Base-by-base conservation (phyloP, 2,113 vertebrate genomes). In the Chionomys nivalis region DNA sequence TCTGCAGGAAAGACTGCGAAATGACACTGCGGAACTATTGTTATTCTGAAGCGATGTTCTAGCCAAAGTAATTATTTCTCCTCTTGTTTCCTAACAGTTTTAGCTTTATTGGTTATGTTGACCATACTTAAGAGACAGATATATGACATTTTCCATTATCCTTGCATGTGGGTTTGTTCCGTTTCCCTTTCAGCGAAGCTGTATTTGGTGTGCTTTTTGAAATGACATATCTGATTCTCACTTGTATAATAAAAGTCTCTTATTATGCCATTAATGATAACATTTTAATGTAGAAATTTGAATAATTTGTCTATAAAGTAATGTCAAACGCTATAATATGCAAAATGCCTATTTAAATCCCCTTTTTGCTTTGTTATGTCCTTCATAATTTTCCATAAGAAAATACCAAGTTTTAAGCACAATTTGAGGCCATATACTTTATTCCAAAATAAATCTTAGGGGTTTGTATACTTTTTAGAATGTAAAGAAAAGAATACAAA, bases 31-130 rank as follows among this genome's bases (percentile, higher is more conserved):
- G 98, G 98, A 98, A 98, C 99, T 99, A 98, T 99, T 99, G 99
- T 99, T 99, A 99, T 99, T 99, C 98, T 98, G 98, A 99, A 99
- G 99, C 98, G 99, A 98, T 99, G 98, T 99, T 98, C 99, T 99
- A 99, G 97, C 98, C 98, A 98, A 98, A 99, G 98, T 98, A 97
- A 98, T 98, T 99, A 98, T 98, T 99, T 98, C 98, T 99, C 98
- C 98, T 98, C 98, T 98, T 99, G 98, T 99, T 98, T 98, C 98
- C 97, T 98, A 98, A 87, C 97, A 98, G 94, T 99, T 98, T 96
- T 97, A 97, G 96, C 96, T 98, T 98, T 98, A 97, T 98, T 98
- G 98, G 97, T 98, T 98, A 76, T 2, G 72, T 97, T 98, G 98
- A 97, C 98, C 98, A 96, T 92, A 98, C 97, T 98, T 98, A 95